Evolutionary conservation across 2,888 invertebrate species (phyloP).

Genomic region (Schizotus pectinicornis): DNA sequence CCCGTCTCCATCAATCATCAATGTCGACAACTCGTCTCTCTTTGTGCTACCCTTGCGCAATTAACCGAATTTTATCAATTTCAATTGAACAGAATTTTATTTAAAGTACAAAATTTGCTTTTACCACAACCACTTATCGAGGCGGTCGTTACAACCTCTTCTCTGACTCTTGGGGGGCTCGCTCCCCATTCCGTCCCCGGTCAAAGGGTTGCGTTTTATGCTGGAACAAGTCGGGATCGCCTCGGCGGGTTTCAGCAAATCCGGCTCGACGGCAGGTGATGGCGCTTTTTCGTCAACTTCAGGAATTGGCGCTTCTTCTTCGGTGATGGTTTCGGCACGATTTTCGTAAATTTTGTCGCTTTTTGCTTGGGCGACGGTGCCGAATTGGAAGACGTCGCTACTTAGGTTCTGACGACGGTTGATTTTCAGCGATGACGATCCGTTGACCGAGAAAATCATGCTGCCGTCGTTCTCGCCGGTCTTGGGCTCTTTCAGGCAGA

Average conservation of each 20-base stretch:
- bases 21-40: no score
- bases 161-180: slow-evolving; percentile 37
- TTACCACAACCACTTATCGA: slow-evolving; percentile 41
- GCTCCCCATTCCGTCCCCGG: slow-evolving; percentile 45
- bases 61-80: slow-evolving; percentile 8
- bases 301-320: slow-evolving; percentile 1
- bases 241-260: slow-evolving; percentile 2
- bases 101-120: no score
- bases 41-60: no score
- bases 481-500: slow-evolving; percentile 48
- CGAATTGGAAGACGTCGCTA: slow-evolving; percentile 38
- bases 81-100: slow-evolving; percentile 4
- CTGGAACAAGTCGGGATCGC: slow-evolving; percentile 27
- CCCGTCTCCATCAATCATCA: no score
- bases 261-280: background rate
- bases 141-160: slow-evolving; percentile 28
- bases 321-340: slow-evolving; percentile 7
- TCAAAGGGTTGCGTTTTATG: slow-evolving; percentile 45
- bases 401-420: slow-evolving; percentile 39
- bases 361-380: slow-evolving; percentile 2
- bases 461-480: slow-evolving; percentile 47
- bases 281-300: slow-evolving; percentile 6
- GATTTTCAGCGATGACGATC: slow-evolving; percentile 49
- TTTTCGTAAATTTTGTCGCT: background rate
- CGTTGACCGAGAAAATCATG: slow-evolving; percentile 53